Conservation (phyloP, 2,888 invertebrate genomes). For the Epicampocera succincta region DNA sequence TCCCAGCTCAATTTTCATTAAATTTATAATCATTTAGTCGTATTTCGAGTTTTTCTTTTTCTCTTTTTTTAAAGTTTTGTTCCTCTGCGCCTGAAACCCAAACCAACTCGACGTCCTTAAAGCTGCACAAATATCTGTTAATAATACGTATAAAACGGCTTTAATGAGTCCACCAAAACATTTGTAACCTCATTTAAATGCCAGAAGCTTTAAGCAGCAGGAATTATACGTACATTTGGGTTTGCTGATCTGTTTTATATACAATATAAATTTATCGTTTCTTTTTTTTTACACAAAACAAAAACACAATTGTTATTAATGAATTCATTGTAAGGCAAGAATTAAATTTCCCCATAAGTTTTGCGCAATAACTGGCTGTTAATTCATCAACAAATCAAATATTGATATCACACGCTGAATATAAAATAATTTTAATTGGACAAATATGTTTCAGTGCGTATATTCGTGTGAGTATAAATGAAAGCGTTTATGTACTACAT, state of each 20-base stretch:
- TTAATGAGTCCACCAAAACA: conserved; percentile 43
- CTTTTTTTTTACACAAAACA: conserved; percentile 7
- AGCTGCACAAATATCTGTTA: conserved; percentile 9
- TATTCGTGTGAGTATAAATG: neutral
- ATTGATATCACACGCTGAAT: conserved; percentile 27
- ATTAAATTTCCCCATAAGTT: conserved; percentile 1
- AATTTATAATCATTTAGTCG: neutral
- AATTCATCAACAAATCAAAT: conserved; percentile 54
- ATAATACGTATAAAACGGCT: conserved; percentile 17
- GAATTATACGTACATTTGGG: conserved; percentile 8
- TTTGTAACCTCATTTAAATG: conserved; percentile 41
- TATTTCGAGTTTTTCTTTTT: neutral
- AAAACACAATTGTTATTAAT: conserved; percentile 19
- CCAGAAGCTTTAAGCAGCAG: conserved; percentile 26
- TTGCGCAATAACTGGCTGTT: conserved; percentile 29
- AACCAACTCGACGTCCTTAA: neutral
- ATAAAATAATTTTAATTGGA: conserved; percentile 41
- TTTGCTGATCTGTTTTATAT: conserved; percentile 9
- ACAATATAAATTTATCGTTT: neutral
- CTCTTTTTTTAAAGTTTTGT: neutral
- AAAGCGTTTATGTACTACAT: neutral
- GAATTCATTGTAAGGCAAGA: conserved; percentile 23
- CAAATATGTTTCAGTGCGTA: neutral
- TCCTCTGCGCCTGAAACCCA: neutral
- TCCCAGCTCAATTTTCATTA: neutral